Evolutionary conservation across 2,797 vertebrate species (phyloP).

Genomic region (Sebastes miniatus): DNA sequence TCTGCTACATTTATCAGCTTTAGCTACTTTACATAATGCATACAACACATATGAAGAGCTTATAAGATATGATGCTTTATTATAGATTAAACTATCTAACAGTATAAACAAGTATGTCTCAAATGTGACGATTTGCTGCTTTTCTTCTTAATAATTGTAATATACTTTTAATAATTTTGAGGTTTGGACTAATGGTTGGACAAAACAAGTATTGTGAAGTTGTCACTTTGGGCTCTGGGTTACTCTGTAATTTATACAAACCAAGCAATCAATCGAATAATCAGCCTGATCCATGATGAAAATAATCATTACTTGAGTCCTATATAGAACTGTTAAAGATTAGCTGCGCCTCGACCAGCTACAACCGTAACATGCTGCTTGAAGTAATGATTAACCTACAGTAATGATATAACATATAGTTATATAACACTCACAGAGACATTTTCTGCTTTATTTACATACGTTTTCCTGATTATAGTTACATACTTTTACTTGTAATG

Average conservation of each 20-base stretch:
- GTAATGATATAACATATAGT: background rate
- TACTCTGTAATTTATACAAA: background rate
- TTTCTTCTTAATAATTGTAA: background rate
- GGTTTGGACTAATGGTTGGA: background rate
- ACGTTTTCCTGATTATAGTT: background rate
- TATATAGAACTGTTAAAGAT: background rate
- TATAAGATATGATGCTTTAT: background rate
- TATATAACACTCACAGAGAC: background rate
- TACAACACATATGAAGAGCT: background rate
- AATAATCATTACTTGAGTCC: background rate
- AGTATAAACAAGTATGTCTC: background rate
- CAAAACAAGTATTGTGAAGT: background rate
- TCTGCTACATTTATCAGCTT: background rate
- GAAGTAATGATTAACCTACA: too few species aligned
- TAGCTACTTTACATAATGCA: background rate
- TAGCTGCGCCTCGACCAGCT: too few species aligned
- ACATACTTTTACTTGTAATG: background rate
- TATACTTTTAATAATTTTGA: background rate
- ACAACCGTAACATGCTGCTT: too few species aligned
- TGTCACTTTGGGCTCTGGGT: background rate
- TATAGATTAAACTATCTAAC: background rate
- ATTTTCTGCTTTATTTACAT: background rate
- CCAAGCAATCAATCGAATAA: background rate
- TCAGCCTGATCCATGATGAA: background rate
- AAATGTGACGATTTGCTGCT: background rate